Conservation (phyloP, 2,888 invertebrate species). For the Plagiodera versicolora region DNA sequence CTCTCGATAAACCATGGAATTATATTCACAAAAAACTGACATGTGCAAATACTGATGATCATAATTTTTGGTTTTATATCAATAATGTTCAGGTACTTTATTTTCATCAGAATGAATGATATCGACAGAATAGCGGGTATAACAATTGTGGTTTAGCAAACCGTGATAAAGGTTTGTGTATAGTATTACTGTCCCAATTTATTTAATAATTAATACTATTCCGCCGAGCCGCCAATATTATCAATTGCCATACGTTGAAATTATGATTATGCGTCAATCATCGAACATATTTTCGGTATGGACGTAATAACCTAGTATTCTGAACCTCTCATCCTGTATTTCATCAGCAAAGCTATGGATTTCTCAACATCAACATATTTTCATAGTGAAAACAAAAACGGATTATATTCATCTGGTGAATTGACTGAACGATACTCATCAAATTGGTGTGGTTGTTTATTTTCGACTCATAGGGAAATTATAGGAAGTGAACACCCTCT, state of each 20-base stretch:
- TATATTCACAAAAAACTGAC: not conserved
- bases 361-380: too few relatives aligned
- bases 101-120: conserved; percentile 19
- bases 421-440: too few relatives aligned
- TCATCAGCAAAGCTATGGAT: too few relatives aligned
- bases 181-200: conserved; percentile 16
- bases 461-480: conserved; percentile 25
- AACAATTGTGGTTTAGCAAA: conserved; percentile 26
- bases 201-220: not conserved
- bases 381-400: too few relatives aligned
- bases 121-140: conserved; percentile 16
- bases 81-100: conserved; percentile 2
- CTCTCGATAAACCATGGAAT: not conserved
- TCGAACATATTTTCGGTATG: not conserved
- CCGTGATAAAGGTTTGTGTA: conserved; percentile 20
- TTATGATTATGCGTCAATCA: not conserved
- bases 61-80: conserved; percentile 1
- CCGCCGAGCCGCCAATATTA: not conserved
- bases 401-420: not conserved
- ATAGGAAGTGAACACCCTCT: conserved; percentile 35
- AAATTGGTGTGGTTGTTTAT: not conserved
- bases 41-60: not conserved
- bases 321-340: not conserved
- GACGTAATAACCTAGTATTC: not conserved
- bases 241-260: not conserved